phyloP scores from a whole-genome alignment of 2,113 vertebrate species.

The Halichoeres trimaculatus region DNA sequence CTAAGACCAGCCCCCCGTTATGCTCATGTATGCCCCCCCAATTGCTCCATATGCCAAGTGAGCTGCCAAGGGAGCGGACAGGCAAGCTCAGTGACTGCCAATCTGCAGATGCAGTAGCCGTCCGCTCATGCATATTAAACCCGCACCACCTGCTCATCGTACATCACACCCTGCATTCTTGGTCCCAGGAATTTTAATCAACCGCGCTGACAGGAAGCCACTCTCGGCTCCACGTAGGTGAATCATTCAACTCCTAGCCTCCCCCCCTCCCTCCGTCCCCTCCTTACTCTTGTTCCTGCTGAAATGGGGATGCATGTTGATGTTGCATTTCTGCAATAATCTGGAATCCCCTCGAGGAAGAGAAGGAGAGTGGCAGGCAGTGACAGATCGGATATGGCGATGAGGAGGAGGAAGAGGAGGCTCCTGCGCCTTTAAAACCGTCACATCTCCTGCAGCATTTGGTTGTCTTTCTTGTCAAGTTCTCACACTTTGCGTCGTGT shows the following conservation, averaged over 20 bases:
- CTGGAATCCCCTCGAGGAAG: slow-evolving; percentile 33
- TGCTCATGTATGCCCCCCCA: slow-evolving; percentile 72
- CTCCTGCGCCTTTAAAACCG: slow-evolving; percentile 28
- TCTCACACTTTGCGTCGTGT: slow-evolving; percentile 20
- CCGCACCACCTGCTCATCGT: slow-evolving; percentile 78
- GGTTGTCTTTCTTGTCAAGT: slow-evolving; percentile 49
- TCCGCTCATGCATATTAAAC: slow-evolving; percentile 81
- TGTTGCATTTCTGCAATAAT: slow-evolving; percentile 51
- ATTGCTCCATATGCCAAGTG: slow-evolving; percentile 75
- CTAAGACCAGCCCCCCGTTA: slow-evolving; percentile 53
- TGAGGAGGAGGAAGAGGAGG: not conserved
- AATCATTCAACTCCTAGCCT: slow-evolving; percentile 55
- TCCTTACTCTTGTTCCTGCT: slow-evolving; percentile 10
- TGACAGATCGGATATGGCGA: not conserved
- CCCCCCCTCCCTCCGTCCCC: too few relatives aligned
- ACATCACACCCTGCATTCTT: slow-evolving; percentile 79
- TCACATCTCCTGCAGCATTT: slow-evolving; percentile 8
- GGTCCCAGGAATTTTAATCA: slow-evolving; percentile 79
- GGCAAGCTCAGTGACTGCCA: slow-evolving; percentile 75
- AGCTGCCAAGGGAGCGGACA: slow-evolving; percentile 72
- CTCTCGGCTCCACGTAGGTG: slow-evolving; percentile 58
- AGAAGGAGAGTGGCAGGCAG: slow-evolving; percentile 36
- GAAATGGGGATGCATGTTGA: slow-evolving; percentile 45
- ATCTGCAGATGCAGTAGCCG: slow-evolving; percentile 76
- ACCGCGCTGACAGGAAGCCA: slow-evolving; percentile 70